Base-by-base conservation (phyloP, 2,888 invertebrate genomes). In the Nomada fabriciana region DNA sequence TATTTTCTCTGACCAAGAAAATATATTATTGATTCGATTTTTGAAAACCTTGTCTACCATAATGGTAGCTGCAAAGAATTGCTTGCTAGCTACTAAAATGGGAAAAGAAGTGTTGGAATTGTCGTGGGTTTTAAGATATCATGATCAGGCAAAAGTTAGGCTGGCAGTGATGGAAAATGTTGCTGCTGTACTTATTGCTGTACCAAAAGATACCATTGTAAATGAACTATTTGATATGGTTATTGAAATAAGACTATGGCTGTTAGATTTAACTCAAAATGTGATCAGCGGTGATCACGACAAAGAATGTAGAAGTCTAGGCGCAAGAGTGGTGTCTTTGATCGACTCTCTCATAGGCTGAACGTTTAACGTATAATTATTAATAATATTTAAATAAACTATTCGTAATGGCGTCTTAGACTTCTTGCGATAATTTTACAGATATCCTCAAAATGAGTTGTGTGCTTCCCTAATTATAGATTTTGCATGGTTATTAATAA, bases 51-150 rank as follows among this genome's bases (percentile, higher is more conserved):
- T 97, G 4, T 95, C 96, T 0, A 95, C 96, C 29, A 94, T 98
- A 1, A 94, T 97, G 88, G 93, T 96, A 68, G 95, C 96, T 0
- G 95, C 97, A 0, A 95, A 96, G 84, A 97, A 98, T 92, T 96
- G 96, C 85, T 94, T 95, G 0, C 94, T 95, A 52, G 95, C 96
- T 13, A 93, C 95, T 0, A 95, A 95, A 82, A 97, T 98, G 94
- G 96, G 96, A 0, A 95, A 95, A 81, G 97, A 97, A 89, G 94
- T 97, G 1, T 94, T 97, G 0, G 96, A 96, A 84, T 94, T 97
- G 81, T 95, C 96, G 15, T 95, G 96, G 93, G 95, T 95, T 73
- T 93, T 97, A 86, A 94, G 96, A 57, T 97, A 96, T 89, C 96
- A 96, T 53, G 93, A 95, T 0, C 96, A 97, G 74, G 95, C 96